Conservation (phyloP, 2,797 vertebrate genomes). For the Triplophysa yarkandensis region DNA sequence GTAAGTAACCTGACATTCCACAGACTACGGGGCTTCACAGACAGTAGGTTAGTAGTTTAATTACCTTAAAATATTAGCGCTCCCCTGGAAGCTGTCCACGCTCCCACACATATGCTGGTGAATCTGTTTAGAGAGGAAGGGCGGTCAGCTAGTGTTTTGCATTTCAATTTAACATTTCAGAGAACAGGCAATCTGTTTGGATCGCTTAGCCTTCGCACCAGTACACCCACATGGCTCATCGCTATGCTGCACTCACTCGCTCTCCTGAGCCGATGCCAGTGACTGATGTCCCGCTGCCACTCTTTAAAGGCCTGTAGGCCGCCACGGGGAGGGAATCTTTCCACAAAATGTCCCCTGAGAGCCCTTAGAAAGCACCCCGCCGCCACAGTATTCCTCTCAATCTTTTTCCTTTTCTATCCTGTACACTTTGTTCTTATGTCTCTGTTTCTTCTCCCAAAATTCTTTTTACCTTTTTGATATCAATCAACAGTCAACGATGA, state of each 20-base stretch:
- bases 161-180: conserved; percentile 83
- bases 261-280: conserved; percentile 60
- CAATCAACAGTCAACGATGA: conserved; percentile 19
- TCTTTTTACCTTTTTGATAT: conserved; percentile 15
- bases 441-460: conserved; percentile 62
- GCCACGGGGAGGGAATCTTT: conserved; percentile 72
- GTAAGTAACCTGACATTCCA: neutral
- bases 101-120: conserved; percentile 78
- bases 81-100: conserved; percentile 64
- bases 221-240: conserved; percentile 77
- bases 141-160: conserved; percentile 76
- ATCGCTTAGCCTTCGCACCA: conserved; percentile 73
- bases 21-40: conserved; percentile 7
- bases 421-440: conserved; percentile 11
- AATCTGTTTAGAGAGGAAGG: conserved; percentile 76
- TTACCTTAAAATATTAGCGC: conserved; percentile 74
- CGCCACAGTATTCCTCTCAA: conserved; percentile 44
- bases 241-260: conserved; percentile 58
- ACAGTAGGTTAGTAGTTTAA: conserved; percentile 57
- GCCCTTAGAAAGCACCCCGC: conserved; percentile 43
- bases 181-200: conserved; percentile 77
- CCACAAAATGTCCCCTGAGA: conserved; percentile 44
- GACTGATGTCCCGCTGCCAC: conserved; percentile 53
- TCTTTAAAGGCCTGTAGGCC: conserved; percentile 74
- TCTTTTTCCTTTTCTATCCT: conserved; percentile 47